Base-by-base conservation (phyloP, 1,140 invertebrate species). In the Drosophila serrata region DNA sequence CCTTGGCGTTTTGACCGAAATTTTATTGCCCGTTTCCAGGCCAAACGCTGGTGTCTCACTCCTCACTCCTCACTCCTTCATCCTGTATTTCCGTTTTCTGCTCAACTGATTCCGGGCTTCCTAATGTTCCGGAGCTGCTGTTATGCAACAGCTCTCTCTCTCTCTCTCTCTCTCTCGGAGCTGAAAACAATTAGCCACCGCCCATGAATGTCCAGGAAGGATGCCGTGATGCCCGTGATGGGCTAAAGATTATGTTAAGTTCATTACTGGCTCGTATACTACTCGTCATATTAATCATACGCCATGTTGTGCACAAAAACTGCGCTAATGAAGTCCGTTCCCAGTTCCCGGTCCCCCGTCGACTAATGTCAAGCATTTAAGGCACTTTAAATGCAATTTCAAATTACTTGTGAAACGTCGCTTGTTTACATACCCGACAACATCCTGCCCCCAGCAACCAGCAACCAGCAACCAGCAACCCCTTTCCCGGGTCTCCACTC, bases 11-110 rank as follows among this genome's bases (percentile, higher is more conserved):
- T 90, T 90, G 85, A 84, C 84, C 85, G 51, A 88, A 88, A 90
- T 88, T 88, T 88, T 88, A 88, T 88, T 88, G 84, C 85, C 84
- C 69, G 72, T 78, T 90, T 88, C 85, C 84, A 88, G 84, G 84
- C 80, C 80, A 87, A 87, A 63, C 77, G 63, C 68, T 49, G 46
- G 46, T 6, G 19, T 75, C 51, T 45, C 62, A 2, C 13, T 4
- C n/a, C 4, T 22, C 24, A 15, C 45, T 11, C 15, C 3, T 33
- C n/a, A 31, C 31, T 22, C 13, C 31, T 35, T 3, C 46, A 6
- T 17, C 15, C n/a, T 12, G 1, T 9, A 6, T 6, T 53, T 55
- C 19, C 33, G 51, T 55, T 79, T 87, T 87, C 84, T 63, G 75
- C 75, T 79, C 64, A 78, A 79, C 65, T 79, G 75, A 79, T 35